Conservation (phyloP, 2,888 invertebrate genomes). For the Eupithecia tripunctaria region DNA sequence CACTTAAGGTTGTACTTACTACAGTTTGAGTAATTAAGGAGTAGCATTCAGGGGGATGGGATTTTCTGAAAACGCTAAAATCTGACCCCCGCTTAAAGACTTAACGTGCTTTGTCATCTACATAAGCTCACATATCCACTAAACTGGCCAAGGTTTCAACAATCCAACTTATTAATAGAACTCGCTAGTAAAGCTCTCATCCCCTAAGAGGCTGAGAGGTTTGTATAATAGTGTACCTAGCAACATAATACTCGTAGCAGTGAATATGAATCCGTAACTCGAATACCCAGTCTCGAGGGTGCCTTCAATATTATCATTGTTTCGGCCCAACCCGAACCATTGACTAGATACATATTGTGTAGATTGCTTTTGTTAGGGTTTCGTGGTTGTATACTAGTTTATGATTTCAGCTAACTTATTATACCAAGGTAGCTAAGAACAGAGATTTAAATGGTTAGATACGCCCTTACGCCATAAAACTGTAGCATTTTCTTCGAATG, state of each 20-base stretch:
- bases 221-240: not conserved
- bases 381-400: not conserved
- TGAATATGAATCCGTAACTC: slow-evolving; percentile 1
- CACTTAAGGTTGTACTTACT: too few relatives aligned
- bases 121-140: too few relatives aligned
- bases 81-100: too few relatives aligned
- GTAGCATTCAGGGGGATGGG: too few relatives aligned
- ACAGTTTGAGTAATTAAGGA: too few relatives aligned
- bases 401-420: not conserved
- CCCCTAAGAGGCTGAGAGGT: not conserved
- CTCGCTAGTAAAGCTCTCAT: not conserved
- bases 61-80: too few relatives aligned
- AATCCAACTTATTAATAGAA: not conserved
- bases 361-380: slow-evolving; percentile 33
- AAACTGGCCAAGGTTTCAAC: too few relatives aligned
- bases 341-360: slow-evolving; percentile 37
- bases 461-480: too few relatives aligned
- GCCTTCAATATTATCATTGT: slow-evolving; percentile 54
- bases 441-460: too few relatives aligned
- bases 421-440: too few relatives aligned
- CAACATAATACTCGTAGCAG: not conserved
- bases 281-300: slow-evolving; percentile 28
- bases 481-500: too few relatives aligned
- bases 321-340: slow-evolving; percentile 35
- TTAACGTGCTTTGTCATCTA: too few relatives aligned